phyloP scores from a whole-genome alignment of 2,113 vertebrate genomes.

The Anhinga rufa region DNA sequence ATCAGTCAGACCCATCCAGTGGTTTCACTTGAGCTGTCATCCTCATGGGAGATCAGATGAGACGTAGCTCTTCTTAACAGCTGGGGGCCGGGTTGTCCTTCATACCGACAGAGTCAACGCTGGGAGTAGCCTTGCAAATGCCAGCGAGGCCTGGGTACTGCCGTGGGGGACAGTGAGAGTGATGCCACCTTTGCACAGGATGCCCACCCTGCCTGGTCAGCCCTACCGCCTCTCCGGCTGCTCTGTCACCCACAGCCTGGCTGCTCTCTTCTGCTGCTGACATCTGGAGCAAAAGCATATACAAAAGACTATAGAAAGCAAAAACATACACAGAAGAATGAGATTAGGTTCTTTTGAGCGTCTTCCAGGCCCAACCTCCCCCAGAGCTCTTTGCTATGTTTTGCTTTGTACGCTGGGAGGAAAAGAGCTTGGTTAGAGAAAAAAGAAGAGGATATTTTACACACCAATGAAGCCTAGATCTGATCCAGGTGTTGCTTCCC shows the following conservation, averaged over 20 bases:
- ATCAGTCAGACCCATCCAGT: not conserved
- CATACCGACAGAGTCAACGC: rapidly evolving
- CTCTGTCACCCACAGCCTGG: not conserved
- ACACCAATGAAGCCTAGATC: not conserved
- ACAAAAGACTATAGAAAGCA: not conserved
- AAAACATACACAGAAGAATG: not conserved
- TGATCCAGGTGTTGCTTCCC: not conserved
- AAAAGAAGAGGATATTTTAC: not conserved
- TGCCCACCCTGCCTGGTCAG: not conserved
- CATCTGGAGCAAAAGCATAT: not conserved
- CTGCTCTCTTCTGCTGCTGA: not conserved
- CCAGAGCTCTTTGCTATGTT: not conserved
- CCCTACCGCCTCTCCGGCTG: rapidly evolving
- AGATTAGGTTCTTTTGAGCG: slow-evolving; percentile 40
- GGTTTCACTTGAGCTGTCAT: not conserved
- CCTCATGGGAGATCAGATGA: not conserved
- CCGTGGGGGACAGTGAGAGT: not conserved
- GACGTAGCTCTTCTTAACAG: not conserved
- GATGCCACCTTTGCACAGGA: rapidly evolving
- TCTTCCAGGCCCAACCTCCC: slow-evolving; percentile 12
- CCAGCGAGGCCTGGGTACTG: rapidly evolving
- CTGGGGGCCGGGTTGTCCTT: not conserved
- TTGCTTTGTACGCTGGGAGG: not conserved
- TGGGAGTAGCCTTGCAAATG: not conserved
- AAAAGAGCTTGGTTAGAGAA: not conserved